Base-by-base conservation (phyloP, 2,797 vertebrate species). In the Florisuga fusca region DNA sequence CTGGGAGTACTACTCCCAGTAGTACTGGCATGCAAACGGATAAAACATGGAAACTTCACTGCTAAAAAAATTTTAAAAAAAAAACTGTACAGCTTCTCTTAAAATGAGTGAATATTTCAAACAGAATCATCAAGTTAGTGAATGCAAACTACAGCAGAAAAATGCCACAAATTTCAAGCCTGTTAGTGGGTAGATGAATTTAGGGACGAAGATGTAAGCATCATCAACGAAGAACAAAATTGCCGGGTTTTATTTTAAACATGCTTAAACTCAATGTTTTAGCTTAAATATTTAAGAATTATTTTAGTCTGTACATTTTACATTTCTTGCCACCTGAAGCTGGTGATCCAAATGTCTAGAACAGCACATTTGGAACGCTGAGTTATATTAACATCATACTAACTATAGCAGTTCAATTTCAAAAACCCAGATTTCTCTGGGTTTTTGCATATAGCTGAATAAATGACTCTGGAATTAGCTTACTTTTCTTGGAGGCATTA, bases 381-480 rank as follows among this genome's bases (percentile, higher is more conserved):
- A 93, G 79, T 95, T 96, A 93, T 89, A 94, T 94, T 90, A 95
- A 94, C 84, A 83, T 92, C 79, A 58, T 69, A 93, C 90, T 93
- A 97, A 92, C 95, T 96, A 93, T 54, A 95, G 94, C 69, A 95
- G 87, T 93, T 90, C 69, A 84, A 93, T 94, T 95, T 94, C 88
- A 87, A 95, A n/a, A n/a, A n/a, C n/a, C n/a, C 89, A 92, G 62
- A 93, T 95, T 95, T 97, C 83, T 87, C 87, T 73, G 81, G 34
- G 84, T 95, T 97, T 95, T 96, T 97, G 91, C 95, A 96, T 96
- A 92, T 64, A 4, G 10, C 75, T 95, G 93, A 96, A 97, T 95
- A 97, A 97, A 97, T 95, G 27, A 97, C 78, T 91, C 89, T 86
- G 74, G 93, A 96, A 95, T 96, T 95, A 95, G 94, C 94, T 96